These are phyloP conservation scores for Rhipidura dahli DNA, from an alignment of 2,113 vertebrate species.

Conservation along the genomic window DNA sequence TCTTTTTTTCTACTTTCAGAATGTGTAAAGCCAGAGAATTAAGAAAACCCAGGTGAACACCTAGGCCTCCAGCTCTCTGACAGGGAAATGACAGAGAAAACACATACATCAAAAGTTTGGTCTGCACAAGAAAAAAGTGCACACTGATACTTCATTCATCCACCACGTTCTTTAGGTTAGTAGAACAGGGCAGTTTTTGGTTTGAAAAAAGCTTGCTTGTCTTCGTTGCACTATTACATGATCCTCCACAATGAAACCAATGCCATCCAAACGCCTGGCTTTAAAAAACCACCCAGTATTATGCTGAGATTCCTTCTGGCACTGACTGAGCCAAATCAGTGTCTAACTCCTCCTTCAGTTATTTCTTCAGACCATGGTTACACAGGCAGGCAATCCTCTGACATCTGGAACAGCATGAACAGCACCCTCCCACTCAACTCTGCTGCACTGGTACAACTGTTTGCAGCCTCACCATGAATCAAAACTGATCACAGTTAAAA, in stretches of 20 bases:
- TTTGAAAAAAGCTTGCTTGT: not conserved
- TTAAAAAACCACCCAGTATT: not conserved
- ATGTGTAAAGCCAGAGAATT: not conserved
- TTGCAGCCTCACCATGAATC: not conserved
- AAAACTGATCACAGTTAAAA: constrained; percentile 16
- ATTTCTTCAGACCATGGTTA: not conserved
- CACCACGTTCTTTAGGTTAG: not conserved
- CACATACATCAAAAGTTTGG: not conserved
- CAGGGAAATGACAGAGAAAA: not conserved
- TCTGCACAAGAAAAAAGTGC: not conserved
- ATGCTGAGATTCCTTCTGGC: not conserved
- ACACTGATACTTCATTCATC: not conserved
- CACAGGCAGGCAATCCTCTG: not conserved
- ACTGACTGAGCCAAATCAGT: not conserved
- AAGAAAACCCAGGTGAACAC: not conserved
- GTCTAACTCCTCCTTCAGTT: not conserved
- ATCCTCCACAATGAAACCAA: not conserved
- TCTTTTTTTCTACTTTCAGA: not conserved
- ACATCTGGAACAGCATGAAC: not conserved
- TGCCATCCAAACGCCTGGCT: not conserved
- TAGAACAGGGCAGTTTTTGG: not conserved
- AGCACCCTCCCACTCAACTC: not conserved
- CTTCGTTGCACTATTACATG: not conserved
- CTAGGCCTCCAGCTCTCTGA: not conserved
- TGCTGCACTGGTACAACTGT: not conserved